These are phyloP conservation scores for Pheucticus melanocephalus DNA, from an alignment of 2,113 vertebrate species.

Conservation along the genomic window DNA sequence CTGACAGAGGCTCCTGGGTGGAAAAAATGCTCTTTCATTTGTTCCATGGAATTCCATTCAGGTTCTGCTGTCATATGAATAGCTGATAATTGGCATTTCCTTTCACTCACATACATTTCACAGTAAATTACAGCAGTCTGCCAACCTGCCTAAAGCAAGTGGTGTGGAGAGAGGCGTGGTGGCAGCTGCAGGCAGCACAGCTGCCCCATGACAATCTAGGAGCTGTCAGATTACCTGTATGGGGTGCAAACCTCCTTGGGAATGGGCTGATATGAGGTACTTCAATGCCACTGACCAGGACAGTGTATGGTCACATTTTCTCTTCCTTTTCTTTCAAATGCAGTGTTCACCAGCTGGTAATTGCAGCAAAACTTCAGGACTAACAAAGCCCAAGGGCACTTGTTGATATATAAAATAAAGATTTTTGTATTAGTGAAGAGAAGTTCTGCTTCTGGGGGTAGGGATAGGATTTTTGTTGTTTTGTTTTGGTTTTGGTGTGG, in stretches of 20 bases:
- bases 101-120: not conserved
- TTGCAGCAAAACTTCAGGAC: not conserved
- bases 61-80: not conserved
- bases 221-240: not conserved
- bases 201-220: not conserved
- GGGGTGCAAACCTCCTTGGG: accelerated
- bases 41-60: conserved; percentile 12
- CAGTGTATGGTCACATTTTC: accelerated
- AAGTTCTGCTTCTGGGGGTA: not conserved
- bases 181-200: not conserved
- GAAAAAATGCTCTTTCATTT: conserved; percentile 10
- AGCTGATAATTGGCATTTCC: conserved; percentile 32
- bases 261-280: accelerated
- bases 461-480: no score
- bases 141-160: not conserved
- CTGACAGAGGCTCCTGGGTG: not conserved
- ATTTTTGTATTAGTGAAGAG: not conserved
- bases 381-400: not conserved
- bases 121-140: not conserved
- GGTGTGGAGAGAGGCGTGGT: accelerated
- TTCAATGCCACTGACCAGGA: not conserved
- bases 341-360: not conserved
- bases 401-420: not conserved
- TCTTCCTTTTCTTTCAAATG: not conserved
- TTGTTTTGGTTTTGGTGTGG: no score